Conservation (phyloP, 2,888 invertebrate genomes). For the Chaetoderma sp. region DNA sequence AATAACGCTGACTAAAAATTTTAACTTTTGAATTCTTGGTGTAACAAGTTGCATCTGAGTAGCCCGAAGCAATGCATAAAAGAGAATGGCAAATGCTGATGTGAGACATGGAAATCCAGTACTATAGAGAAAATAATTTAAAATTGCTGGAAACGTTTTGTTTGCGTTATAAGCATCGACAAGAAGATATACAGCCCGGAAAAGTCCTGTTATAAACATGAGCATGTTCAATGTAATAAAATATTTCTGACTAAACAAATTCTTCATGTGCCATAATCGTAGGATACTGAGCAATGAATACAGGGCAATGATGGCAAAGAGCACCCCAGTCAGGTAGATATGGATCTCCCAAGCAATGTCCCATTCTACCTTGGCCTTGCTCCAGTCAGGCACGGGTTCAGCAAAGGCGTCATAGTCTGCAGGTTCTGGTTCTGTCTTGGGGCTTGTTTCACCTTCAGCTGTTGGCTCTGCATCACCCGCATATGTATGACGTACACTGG, state of each 20-base stretch:
- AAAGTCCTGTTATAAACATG: constrained; percentile 83
- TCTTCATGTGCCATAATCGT: constrained; percentile 86
- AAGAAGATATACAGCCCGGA: constrained; percentile 84
- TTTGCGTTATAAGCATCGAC: constrained; percentile 94
- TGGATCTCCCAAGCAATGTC: constrained; percentile 92
- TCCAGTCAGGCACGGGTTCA: constrained; percentile 65
- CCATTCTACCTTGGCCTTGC: constrained; percentile 53
- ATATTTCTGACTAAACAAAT: constrained; percentile 88
- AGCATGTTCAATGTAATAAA: constrained; percentile 88
- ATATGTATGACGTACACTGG: too few relatives aligned
- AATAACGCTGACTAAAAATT: constrained; percentile 83
- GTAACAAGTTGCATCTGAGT: constrained; percentile 73
- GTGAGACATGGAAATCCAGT: constrained; percentile 88
- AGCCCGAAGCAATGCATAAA: constrained; percentile 85
- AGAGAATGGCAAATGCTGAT: constrained; percentile 89
- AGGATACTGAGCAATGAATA: constrained; percentile 89
- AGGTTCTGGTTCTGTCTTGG: constrained; percentile 19
- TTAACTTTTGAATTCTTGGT: constrained; percentile 78
- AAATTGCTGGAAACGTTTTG: constrained; percentile 79
- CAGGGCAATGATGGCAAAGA: constrained; percentile 86
- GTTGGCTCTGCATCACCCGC: constrained; percentile 28
- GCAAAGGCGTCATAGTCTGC: constrained; percentile 32
- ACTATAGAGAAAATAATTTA: constrained; percentile 86
- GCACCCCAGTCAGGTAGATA: constrained; percentile 86
- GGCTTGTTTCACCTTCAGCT: constrained; percentile 28